A percentile compares a stretch with the other conserved stretches of the same genome.
These are phyloP conservation scores for Drosophila suzukii DNA, from an alignment of 1,140 invertebrate species.

Conservation along the genomic window DNA sequence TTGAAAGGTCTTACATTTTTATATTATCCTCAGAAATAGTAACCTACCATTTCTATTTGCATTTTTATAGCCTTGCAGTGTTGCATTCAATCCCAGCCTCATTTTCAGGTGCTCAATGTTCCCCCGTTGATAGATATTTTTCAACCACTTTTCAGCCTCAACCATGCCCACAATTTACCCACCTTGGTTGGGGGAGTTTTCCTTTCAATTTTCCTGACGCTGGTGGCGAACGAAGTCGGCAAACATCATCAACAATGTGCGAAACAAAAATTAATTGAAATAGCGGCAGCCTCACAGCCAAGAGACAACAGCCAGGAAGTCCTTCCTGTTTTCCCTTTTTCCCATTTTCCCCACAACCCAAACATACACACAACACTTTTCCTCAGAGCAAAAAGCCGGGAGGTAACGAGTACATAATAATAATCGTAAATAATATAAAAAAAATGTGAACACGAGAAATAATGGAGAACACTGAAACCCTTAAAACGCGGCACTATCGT, in stretches of 20 bases:
- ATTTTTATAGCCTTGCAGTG: no score
- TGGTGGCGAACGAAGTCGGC: slow-evolving; percentile 21
- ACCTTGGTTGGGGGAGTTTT: slow-evolving; percentile 20
- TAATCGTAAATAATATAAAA: slow-evolving; percentile 50
- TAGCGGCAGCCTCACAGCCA: slow-evolving; percentile 40
- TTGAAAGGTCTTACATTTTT: not conserved
- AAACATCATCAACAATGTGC: slow-evolving; percentile 63
- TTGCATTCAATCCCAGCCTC: not conserved
- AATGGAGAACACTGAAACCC: slow-evolving; percentile 9
- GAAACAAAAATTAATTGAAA: slow-evolving; percentile 72
- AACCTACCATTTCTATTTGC: not conserved
- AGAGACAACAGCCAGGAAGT: slow-evolving; percentile 28
- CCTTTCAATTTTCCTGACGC: slow-evolving; percentile 56
- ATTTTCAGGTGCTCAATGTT: slow-evolving; percentile 4
- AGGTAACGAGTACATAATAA: slow-evolving; percentile 43
- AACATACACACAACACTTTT: slow-evolving; percentile 1
- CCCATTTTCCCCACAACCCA: not conserved
- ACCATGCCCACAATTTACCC: not conserved
- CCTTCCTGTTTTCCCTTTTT: slow-evolving; percentile 4
- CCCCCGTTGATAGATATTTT: slow-evolving; percentile 18
- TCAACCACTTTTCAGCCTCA: slow-evolving; percentile 6
- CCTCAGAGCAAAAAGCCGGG: not conserved
- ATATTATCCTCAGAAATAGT: not conserved
- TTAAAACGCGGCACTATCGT: slow-evolving; percentile 13
- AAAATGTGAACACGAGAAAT: slow-evolving; percentile 9